phyloP scores from a whole-genome alignment of 1,140 invertebrate genomes.

The Augochlora pura region DNA sequence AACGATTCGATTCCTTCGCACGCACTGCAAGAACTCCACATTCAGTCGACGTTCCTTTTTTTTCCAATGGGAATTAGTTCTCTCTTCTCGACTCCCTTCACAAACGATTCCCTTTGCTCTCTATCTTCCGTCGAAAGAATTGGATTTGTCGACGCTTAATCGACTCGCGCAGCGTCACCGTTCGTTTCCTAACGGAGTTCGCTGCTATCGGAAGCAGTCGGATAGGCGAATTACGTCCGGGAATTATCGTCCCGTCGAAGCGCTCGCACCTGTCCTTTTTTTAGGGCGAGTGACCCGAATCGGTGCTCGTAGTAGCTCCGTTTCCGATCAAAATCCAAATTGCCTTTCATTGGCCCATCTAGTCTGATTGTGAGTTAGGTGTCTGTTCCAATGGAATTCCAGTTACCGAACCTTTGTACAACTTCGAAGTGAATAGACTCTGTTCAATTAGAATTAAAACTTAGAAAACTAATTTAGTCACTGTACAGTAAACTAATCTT shows the following conservation, averaged over 20 bases:
- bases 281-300: neutral
- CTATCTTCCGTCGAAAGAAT: neutral
- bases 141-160: neutral
- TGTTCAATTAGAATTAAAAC: too few species aligned
- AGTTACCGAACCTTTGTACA: too few species aligned
- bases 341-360: neutral
- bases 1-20: neutral
- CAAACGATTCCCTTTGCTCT: neutral
- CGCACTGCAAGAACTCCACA: neutral
- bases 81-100: neutral
- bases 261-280: neutral
- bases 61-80: neutral
- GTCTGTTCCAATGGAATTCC: too few species aligned
- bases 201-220: neutral
- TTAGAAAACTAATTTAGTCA: too few species aligned
- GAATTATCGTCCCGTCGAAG: neutral
- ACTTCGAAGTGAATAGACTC: too few species aligned
- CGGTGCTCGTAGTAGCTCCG: neutral
- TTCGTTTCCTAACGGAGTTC: neutral
- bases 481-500: too few species aligned
- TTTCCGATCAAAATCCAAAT: slow-evolving; percentile 1
- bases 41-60: too few species aligned
- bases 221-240: neutral
- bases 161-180: neutral
- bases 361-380: too few species aligned